Evolutionary conservation across 1,140 invertebrate species (phyloP), one percentile per base, ranked within the genome.

Genomic region (Muscidifurax raptorellus): DNA sequence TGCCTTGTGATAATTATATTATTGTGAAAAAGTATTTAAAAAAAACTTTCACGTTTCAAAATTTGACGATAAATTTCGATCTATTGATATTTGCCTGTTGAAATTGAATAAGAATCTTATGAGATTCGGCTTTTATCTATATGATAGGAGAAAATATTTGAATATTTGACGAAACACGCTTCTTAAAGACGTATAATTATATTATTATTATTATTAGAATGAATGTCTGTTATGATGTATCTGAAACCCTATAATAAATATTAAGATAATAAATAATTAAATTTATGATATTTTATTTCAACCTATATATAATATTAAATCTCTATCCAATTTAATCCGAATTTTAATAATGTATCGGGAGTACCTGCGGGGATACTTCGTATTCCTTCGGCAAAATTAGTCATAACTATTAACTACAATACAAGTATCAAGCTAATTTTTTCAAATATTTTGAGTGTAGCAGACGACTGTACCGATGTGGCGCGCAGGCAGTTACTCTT

Each of bases 141-240:
- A 47, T n/a, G 79, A 28, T 2, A 79, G 28, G 80, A 67, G 18
- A 72, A 52, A 76, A 59, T 84, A 22, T 77, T 59, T 81, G 59
- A 85, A 85, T 85, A 80, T 81, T 59, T 66, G 59, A 85, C 6
- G 13, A 81, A 67, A 80, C 67, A 40, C 71, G 78, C 83, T 80
- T 84, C 40, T 84, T 72, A 80, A 85, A 85, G 79, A 77, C 72
- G 52, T 81, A 85, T 85, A 47, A 80, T 80, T 80, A 84, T 78
- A 84, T 78, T 69, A 76, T 66, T 64, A 74, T 64, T 76, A 75
- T 77, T 76, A 81, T 81, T 76, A 81, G 64, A 67, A 69, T 85
- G 79, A 77, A 85, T 85, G 79, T 85, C 78, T 85, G 83, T 81
- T 85, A 81, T 67, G 78, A 85, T 85, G 79, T 85, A 85, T 77